Evolutionary conservation across 2,113 vertebrate genomes (phyloP).

Genomic region (Erinaceus europaeus): DNA sequence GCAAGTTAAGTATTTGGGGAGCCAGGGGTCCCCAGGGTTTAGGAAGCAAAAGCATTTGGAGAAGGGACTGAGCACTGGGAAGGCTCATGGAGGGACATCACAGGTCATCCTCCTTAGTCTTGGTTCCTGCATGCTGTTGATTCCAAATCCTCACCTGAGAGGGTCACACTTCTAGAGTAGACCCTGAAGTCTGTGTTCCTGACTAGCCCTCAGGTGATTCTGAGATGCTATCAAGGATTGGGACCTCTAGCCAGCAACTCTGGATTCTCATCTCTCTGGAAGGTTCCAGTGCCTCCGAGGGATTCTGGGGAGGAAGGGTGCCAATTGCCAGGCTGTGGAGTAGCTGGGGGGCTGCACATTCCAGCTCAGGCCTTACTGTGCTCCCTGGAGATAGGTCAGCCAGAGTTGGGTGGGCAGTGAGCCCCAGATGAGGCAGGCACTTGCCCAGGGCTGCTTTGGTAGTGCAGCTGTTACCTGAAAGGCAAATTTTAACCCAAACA

Average conservation of each 20-base stretch:
- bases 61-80: too few species aligned
- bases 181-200: not conserved
- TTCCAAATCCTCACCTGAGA: not conserved
- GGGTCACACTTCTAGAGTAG: not conserved
- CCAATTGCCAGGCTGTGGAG: not conserved
- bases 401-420: not conserved
- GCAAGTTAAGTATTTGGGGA: too few species aligned
- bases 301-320: not conserved
- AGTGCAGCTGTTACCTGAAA: too few species aligned
- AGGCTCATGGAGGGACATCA: too few species aligned
- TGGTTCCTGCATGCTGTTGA: not conserved
- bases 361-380: not conserved
- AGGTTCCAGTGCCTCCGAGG: not conserved
- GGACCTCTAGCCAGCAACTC: too few species aligned
- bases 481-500: conserved; percentile 6
- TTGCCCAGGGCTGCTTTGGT: too few species aligned
- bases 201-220: not conserved
- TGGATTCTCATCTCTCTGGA: not conserved
- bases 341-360: not conserved
- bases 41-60: too few species aligned
- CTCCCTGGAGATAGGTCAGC: not conserved
- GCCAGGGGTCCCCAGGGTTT: too few species aligned
- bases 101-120: not conserved
- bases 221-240: not conserved
- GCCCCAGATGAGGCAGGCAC: too few species aligned